Conservation (phyloP, 2,113 vertebrate genomes). For the Gobiocypris rarus region DNA sequence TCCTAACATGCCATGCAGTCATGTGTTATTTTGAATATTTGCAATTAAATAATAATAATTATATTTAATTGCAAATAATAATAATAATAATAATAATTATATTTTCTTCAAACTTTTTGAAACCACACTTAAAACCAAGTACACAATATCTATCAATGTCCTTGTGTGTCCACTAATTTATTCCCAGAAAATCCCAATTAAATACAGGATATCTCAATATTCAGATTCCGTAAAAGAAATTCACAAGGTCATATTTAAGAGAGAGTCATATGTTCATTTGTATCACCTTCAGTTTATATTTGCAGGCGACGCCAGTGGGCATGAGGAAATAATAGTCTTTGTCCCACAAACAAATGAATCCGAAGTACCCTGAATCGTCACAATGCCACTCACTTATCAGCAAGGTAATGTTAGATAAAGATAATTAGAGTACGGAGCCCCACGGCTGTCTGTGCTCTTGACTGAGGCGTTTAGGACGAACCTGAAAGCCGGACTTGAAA, state of each 20-base stretch:
- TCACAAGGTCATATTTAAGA: constrained; percentile 57
- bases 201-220: constrained; percentile 13
- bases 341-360: constrained; percentile 64
- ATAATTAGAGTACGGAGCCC: constrained; percentile 57
- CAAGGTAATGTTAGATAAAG: constrained; percentile 56
- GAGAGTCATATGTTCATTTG: constrained; percentile 1
- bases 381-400: constrained; percentile 56
- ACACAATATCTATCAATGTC: background rate
- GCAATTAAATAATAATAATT: too few relatives aligned
- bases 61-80: too few relatives aligned
- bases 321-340: constrained; percentile 62
- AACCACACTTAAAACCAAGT: background rate
- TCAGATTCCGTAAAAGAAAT: background rate
- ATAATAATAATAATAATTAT: too few relatives aligned
- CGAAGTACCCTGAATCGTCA: constrained; percentile 41
- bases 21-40: too few relatives aligned
- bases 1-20: too few relatives aligned
- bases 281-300: constrained; percentile 50
- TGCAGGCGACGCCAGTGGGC: constrained; percentile 52
- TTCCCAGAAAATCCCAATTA: background rate
- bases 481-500: constrained; percentile 39
- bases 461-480: constrained; percentile 47
- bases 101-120: too few relatives aligned
- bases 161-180: background rate
- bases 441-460: constrained; percentile 53